phyloP scores from a whole-genome alignment of 1,140 invertebrate genomes.

The Ceratosolen solmsi region DNA sequence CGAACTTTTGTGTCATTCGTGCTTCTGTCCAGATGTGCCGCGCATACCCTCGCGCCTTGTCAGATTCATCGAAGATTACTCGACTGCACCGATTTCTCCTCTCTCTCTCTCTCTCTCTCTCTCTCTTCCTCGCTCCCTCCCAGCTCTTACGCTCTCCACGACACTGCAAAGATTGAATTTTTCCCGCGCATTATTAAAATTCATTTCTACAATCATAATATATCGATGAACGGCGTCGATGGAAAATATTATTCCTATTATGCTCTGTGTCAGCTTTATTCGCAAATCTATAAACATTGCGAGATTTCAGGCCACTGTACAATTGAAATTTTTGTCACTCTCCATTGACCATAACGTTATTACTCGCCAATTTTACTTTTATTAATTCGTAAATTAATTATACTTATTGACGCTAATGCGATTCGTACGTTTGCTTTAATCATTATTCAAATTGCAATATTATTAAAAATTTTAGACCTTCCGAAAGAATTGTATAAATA shows the following conservation, averaged over 20 bases:
- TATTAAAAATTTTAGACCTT: too few relatives aligned
- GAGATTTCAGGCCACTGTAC: background rate
- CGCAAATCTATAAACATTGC: constrained; percentile 8
- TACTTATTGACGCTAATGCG: too few relatives aligned
- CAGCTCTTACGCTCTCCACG: background rate
- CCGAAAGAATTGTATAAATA: too few relatives aligned
- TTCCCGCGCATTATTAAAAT: constrained; percentile 27
- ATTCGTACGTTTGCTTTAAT: too few relatives aligned
- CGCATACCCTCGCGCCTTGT: constrained; percentile 10
- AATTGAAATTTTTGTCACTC: background rate
- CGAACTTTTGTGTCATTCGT: constrained; percentile 26
- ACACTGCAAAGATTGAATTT: constrained; percentile 40
- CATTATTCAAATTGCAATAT: too few relatives aligned
- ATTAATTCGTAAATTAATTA: too few relatives aligned
- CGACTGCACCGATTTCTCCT: background rate
- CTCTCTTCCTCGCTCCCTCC: background rate
- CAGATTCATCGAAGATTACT: constrained; percentile 50
- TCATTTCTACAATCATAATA: constrained; percentile 21
- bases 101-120: background rate
- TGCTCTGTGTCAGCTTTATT: background rate
- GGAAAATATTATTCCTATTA: background rate
- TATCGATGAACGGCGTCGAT: background rate
- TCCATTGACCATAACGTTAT: background rate
- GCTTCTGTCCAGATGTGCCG: constrained; percentile 2
- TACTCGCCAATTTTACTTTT: background rate